phyloP scores from a whole-genome alignment of 2,113 vertebrate species.

The Aleadryas rufinucha region DNA sequence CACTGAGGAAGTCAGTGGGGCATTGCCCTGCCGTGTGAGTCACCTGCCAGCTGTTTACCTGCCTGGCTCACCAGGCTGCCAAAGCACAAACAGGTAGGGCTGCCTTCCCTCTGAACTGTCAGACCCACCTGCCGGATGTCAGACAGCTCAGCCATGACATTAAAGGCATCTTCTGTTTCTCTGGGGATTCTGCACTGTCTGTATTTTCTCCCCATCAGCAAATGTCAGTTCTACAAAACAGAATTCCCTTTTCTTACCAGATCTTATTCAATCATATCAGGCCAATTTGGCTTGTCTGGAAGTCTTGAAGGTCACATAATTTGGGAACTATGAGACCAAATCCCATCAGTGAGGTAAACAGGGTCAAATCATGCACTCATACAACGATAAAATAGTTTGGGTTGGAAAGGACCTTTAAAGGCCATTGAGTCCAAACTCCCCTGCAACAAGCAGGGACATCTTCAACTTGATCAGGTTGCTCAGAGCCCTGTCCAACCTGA shows the following conservation, averaged over 20 bases:
- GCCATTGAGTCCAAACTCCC: neutral
- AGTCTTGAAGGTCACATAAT: neutral
- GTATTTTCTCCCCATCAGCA: neutral
- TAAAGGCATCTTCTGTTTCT: neutral
- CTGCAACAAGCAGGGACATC: neutral
- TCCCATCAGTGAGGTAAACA: neutral
- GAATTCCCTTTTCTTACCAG: neutral
- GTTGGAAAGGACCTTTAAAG: neutral
- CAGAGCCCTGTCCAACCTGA: neutral
- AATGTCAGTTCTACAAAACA: neutral
- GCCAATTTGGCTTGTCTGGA: neutral
- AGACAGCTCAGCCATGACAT: neutral
- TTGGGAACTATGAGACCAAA: neutral
- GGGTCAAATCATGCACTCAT: neutral
- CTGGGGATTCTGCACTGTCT: neutral
- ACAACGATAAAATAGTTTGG: neutral
- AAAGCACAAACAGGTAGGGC: neutral
- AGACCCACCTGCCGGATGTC: neutral
- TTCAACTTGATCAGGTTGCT: neutral
- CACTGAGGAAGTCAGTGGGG: fast-evolving
- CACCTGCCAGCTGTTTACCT: neutral
- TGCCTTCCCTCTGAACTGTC: neutral
- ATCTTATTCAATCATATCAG: neutral
- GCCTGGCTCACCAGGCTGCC: neutral
- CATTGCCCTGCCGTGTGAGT: fast-evolving